Percentiles rank a stretch among this genome's conserved stretches.
Evolutionary conservation across 2,113 vertebrate genomes (phyloP).

Genomic region (Sapayoa aenigma): DNA sequence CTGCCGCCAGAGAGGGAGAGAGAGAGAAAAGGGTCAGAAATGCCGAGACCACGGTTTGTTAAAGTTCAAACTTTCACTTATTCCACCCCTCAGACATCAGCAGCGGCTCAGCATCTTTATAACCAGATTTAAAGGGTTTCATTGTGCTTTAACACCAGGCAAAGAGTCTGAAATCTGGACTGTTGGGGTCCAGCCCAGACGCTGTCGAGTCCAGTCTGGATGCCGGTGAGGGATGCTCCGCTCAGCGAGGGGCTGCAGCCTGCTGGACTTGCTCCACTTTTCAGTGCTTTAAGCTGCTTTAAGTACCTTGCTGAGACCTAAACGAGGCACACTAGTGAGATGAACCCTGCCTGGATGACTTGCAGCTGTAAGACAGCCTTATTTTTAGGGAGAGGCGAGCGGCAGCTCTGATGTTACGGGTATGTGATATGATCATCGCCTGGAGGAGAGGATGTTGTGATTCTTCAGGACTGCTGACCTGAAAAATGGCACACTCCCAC

Average conservation of each 20-base stretch:
- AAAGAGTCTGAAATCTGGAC: not conserved
- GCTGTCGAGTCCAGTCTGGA: not conserved
- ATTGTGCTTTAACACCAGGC: not conserved
- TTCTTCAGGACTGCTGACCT: not conserved
- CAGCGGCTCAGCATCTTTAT: not conserved
- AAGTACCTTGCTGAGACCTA: not conserved
- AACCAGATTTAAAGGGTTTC: not conserved
- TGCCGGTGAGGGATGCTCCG: not conserved
- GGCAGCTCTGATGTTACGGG: not conserved
- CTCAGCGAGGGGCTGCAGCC: not conserved
- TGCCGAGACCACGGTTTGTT: accelerated
- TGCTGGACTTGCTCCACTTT: not conserved
- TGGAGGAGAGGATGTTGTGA: not conserved
- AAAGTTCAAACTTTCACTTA: not conserved
- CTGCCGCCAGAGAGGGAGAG: not conserved
- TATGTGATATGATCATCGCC: not conserved
- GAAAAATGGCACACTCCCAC: not conserved
- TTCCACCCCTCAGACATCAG: not conserved
- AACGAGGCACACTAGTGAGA: not conserved
- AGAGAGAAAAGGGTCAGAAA: not conserved
- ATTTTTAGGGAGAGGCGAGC: not conserved
- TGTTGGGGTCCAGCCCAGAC: not conserved
- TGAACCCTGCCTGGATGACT: not conserved
- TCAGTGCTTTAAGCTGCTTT: not conserved
- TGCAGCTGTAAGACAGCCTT: not conserved